Evolutionary conservation across 2,113 vertebrate genomes (phyloP).

Genomic region (Isichthys henryi): DNA sequence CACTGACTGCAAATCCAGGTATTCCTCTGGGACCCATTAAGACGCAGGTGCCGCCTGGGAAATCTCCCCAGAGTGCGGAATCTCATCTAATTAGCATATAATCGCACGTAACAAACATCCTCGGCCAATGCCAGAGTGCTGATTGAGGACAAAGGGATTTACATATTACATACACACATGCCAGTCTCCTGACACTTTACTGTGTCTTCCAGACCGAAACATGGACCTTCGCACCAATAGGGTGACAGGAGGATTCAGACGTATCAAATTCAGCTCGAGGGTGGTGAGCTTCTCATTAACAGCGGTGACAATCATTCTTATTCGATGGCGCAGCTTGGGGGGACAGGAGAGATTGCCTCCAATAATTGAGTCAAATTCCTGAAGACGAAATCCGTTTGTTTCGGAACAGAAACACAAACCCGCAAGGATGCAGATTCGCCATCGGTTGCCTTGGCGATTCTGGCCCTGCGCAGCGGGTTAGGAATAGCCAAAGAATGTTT

Average conservation of each 20-base stretch:
- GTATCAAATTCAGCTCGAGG: neutral
- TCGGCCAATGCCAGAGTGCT: neutral
- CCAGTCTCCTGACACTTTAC: neutral
- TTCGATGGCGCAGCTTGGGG: neutral
- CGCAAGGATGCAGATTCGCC: neutral
- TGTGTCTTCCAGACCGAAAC: neutral
- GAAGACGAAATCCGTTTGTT: neutral
- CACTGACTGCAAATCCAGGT: neutral
- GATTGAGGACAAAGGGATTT: neutral
- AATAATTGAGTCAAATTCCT: neutral
- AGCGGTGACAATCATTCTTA: neutral
- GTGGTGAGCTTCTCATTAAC: neutral
- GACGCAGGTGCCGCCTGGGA: neutral
- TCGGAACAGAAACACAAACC: neutral
- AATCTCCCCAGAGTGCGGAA: neutral
- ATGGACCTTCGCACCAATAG: neutral
- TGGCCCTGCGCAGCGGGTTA: neutral
- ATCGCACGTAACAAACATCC: neutral
- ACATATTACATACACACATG: neutral
- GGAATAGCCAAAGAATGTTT: neutral
- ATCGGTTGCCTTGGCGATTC: neutral
- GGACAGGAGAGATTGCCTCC: neutral
- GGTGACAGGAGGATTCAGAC: neutral
- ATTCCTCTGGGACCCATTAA: neutral
- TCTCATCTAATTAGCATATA: conserved; percentile 4